A percentile compares a stretch with the other conserved stretches of the same genome.
Conservation (phyloP, 2,797 vertebrate species). For the Enteromius trimaculatus region DNA sequence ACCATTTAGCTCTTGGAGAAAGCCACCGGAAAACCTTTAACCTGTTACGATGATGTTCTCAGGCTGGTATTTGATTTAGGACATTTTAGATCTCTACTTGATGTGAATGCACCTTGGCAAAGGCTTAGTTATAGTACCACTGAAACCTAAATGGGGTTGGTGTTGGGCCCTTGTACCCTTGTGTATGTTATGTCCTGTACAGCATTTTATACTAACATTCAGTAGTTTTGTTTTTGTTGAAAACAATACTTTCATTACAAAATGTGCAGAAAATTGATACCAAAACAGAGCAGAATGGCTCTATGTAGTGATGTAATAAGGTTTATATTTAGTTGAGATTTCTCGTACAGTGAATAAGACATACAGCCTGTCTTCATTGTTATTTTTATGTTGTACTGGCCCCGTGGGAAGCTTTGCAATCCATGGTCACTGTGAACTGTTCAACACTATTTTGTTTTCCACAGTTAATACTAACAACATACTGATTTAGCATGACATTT, state of each 20-base stretch:
- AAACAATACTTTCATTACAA: not conserved
- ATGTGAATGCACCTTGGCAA: conserved; percentile 17
- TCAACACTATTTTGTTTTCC: not conserved
- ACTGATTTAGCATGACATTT: conserved; percentile 12
- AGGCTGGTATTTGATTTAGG: conserved; percentile 20
- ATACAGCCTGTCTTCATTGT: not conserved
- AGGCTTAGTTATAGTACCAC: conserved; percentile 27
- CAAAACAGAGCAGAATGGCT: not conserved
- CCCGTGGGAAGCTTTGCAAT: not conserved
- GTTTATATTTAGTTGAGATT: not conserved
- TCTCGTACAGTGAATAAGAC: not conserved
- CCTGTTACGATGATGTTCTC: conserved; percentile 27
- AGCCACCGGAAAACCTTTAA: conserved; percentile 28
- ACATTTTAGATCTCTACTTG: not conserved
- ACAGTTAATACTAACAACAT: not conserved
- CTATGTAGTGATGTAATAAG: not conserved
- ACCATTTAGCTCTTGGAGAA: conserved; percentile 10
- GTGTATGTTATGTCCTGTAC: no score
- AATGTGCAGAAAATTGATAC: not conserved
- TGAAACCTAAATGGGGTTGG: not conserved
- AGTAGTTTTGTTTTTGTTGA: not conserved
- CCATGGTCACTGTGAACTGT: not conserved
- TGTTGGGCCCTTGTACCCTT: not conserved
- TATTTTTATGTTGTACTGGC: conserved; percentile 6
- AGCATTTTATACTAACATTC: not conserved